Base-by-base conservation (phyloP, 2,888 invertebrate species). In the Bombylius major region DNA sequence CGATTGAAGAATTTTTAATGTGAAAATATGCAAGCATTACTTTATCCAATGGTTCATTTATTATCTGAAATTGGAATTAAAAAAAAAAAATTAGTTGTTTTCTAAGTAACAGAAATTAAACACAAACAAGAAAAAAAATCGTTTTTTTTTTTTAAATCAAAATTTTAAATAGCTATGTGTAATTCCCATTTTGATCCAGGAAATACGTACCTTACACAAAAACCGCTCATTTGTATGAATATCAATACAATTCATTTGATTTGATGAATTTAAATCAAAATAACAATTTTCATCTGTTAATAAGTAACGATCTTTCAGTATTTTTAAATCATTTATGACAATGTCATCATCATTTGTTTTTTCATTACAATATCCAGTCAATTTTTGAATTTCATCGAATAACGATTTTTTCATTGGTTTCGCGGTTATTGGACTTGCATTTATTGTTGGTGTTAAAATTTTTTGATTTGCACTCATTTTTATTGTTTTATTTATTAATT, bases 1-100 rank as follows among this genome's bases (percentile, higher is more conserved):
- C 11, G 4, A 7, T 44, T 9, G 44, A 13, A 5, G 5, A 5
- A 53, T 67, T 66, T 34, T 62, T 62, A 49, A 72, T 79, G 57
- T 89, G 83, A 76, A 89, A 87, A 76, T 95, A 94, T 45, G 93
- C 92, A 66, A 87, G 83, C 62, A 94, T 79, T 67, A 90, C 70
- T 62, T 73, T 73, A 51, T 67, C 64, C 53, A 70, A 59, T 5
- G 72, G 69, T 54, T 73, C 71, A 53, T 72, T 71, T 45, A 72
- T 67, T 47, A 59, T 54, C 61, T 61, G 55, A 47, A 51, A 51
- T 36, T 36, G 36, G 1, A 36, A 36, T 0, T 23, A 46, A 34
- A 51, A 23, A 47, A 47, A 50, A 48, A 33, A 46, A 12, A 32
- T 42, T 23, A 52, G 34, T 36, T n/a, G n/a, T n/a, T n/a, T 50